Base-by-base conservation (phyloP, 2,797 vertebrate genomes). In the Gymnoscopelus braueri region DNA sequence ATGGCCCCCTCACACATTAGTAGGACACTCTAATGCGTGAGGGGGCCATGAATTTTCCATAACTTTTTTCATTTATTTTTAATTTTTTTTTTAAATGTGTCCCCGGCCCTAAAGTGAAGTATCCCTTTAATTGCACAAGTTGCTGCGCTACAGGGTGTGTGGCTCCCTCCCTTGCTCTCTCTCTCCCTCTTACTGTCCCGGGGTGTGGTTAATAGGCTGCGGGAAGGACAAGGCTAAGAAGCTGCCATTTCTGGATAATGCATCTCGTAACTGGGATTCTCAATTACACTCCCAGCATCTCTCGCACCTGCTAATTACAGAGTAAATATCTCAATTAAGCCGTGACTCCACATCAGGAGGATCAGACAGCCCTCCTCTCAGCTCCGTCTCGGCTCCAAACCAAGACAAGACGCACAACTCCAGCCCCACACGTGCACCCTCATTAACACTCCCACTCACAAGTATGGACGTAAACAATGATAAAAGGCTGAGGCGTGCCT, bases 301-400 rank as follows among this genome's bases (percentile, higher is more conserved):
- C 82, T 84, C 93, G 94, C 94, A 95, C 93, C 94, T 95, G 91
- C 93, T 95, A 95, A 95, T 97, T 95, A 95, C 95, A 75, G 84
- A 91, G 93, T 94, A 95, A 95, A 95, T 95, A 96, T 95, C 93
- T 94, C 94, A 96, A 96, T 97, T 95, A 96, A 94, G 87, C 90
- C 90, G 69, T 81, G 88, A 89, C 75, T 89, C 85, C 85, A 91
- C 93, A 92, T 94, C 93, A 94, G 88, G 87, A 85, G 91, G 92
- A 93, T 94, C 91, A 93, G 91, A 87, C 91, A 91, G 88, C 83
- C 39, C 39, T 88, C 92, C 90, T 92, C 74, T 85, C 76, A 53
- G 65, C 82, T 80, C 72, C 72, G 35, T 81, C 84, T 85, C 83
- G 78, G 89, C 80, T 78, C 64, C 69, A 86, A 81, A 81, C 83